Evolutionary conservation across 2,888 invertebrate genomes (phyloP), one percentile per base, ranked within the genome.

Genomic region (Caenorhabditis becei): DNA sequence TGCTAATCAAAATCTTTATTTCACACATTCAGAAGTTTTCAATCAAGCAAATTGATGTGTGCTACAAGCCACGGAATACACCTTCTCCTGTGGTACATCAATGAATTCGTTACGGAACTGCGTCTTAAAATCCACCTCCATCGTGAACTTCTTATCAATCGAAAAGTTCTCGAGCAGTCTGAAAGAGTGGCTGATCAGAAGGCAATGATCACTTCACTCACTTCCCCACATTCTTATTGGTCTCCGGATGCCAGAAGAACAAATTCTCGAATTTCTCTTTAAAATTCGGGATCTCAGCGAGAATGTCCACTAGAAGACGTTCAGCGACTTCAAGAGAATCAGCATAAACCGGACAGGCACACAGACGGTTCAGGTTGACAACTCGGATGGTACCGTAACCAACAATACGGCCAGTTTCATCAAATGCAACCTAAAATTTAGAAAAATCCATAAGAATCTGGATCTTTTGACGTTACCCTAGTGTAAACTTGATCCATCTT

Each of bases 301-400:
- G 14, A 18, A 32, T 51, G n/a, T 71, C 71, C 14, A 54, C 37
- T 18, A 71, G 35, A 11, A 71, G 56, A 23, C 47, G 28, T 24
- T 62, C 61, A 0, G 70, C 70, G 41, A 67, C n/a, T 53, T 51
- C 54, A 14, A 32, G 24, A 44, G 41, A 63, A 28, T 71, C 71
- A 23, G 71, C 71, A 54, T 71, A 71, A 14, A 71, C 62, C 5
- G 71, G 71, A 1, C 54, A 49, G 7, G 56, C 71, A 20, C 71
- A 63, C 16, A 71, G 44, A 11, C 71, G 62, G 10, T 71, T 71
- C 32, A 71, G n/a, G 23, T 63, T 71, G 47, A 71, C 63, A 4
- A 41, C 61, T 20, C 71, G 71, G 20, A 71, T 62, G n/a, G 71
- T 54, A 54, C 62, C 61, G 71, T 71, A 71, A n/a, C 71, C 71